A percentile compares a stretch with the other conserved stretches of the same genome.
Conservation (phyloP, 2,888 invertebrate species). For the Falcaria lacertinaria region DNA sequence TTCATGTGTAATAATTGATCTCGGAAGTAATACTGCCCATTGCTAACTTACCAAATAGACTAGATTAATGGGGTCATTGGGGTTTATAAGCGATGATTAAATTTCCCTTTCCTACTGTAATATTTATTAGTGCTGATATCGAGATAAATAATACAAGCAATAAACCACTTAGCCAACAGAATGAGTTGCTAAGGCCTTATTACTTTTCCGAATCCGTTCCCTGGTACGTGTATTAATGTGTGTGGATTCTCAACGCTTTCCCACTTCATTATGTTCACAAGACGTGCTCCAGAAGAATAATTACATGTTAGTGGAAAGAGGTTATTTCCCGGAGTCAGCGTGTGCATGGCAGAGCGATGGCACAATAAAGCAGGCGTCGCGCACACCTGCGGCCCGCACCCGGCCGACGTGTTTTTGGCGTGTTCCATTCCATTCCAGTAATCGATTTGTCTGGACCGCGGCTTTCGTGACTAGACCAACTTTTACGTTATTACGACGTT, state of each 20-base stretch:
- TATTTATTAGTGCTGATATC: too few relatives aligned
- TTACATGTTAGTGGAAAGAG: conserved; percentile 22
- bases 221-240: conserved; percentile 28
- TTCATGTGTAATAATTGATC: conserved; percentile 20
- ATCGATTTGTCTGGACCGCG: conserved; percentile 70
- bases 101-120: conserved; percentile 38
- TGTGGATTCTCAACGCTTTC: conserved; percentile 22
- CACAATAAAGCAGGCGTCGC: conserved; percentile 44
- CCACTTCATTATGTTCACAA: conserved; percentile 23
- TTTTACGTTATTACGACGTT: conserved; percentile 56
- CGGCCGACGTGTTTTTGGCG: conserved; percentile 34
- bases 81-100: conserved; percentile 33
- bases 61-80: conserved; percentile 39
- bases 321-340: conserved; percentile 37
- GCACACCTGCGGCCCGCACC: conserved; percentile 47
- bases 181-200: conserved; percentile 41
- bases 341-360: conserved; percentile 30
- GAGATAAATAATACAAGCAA: conserved; percentile 18
- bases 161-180: conserved; percentile 30
- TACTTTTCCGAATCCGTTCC: conserved; percentile 19
- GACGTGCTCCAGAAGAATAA: conserved; percentile 32
- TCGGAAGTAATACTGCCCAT: conserved; percentile 25
- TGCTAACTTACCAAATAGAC: conserved; percentile 35
- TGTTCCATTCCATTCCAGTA: conserved; percentile 51
- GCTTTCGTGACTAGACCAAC: conserved; percentile 58